Conservation (phyloP, 2,797 vertebrate species). For the Gorsachius magnificus region DNA sequence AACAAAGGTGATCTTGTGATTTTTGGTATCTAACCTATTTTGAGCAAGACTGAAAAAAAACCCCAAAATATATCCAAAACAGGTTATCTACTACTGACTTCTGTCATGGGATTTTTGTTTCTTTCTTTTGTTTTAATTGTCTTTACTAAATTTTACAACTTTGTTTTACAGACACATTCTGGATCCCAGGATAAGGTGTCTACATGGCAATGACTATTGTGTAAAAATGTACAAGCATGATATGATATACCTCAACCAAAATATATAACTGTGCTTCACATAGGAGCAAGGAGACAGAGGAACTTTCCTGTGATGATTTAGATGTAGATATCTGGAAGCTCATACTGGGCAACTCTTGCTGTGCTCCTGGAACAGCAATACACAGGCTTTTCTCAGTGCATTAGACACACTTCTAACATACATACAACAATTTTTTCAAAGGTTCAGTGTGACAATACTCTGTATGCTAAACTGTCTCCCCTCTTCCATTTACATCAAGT, state of each 20-base stretch:
- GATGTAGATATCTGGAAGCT: neutral
- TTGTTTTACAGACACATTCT: neutral
- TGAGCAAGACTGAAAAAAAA: neutral
- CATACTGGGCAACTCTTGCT: neutral
- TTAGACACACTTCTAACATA: neutral
- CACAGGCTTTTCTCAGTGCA: neutral
- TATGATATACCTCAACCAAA: neutral
- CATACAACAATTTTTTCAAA: neutral
- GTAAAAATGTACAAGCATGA: neutral
- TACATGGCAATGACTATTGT: neutral
- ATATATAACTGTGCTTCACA: neutral
- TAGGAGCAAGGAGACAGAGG: neutral
- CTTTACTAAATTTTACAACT: neutral
- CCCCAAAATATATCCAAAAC: rapidly evolving
- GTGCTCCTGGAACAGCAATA: neutral
- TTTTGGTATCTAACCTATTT: neutral
- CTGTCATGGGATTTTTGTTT: neutral
- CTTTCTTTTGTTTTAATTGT: neutral
- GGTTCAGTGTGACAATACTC: neutral
- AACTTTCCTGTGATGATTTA: neutral
- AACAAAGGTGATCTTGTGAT: neutral
- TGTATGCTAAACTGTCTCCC: neutral
- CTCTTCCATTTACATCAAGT: conserved; percentile 17
- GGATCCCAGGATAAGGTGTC: neutral
- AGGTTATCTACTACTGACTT: neutral